phyloP scores from a whole-genome alignment of 2,113 vertebrate genomes.

The Spizaetus ornatus region DNA sequence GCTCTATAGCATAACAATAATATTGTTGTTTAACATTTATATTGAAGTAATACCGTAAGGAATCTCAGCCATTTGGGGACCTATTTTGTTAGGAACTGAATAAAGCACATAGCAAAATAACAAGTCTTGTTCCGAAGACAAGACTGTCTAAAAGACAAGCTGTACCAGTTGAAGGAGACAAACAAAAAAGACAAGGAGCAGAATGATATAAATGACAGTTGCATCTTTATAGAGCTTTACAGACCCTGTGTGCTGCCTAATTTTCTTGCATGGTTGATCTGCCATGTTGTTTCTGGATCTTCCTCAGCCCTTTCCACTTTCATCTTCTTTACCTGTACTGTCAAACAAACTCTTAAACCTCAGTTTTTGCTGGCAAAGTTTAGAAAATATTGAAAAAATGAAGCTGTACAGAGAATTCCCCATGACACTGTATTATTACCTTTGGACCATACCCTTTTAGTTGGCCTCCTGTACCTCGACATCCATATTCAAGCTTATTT shows the following conservation, averaged over 20 bases:
- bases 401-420: neutral
- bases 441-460: neutral
- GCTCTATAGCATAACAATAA: conserved; percentile 49
- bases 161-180: neutral
- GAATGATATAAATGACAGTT: neutral
- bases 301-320: neutral
- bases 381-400: neutral
- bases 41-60: conserved; percentile 13
- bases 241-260: neutral
- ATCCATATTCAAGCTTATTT: neutral
- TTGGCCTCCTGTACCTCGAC: neutral
- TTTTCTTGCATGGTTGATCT: neutral
- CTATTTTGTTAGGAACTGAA: neutral
- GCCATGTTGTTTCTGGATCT: neutral
- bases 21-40: conserved; percentile 64
- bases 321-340: neutral
- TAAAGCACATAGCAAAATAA: neutral
- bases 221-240: neutral
- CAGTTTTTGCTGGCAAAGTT: neutral
- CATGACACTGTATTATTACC: neutral
- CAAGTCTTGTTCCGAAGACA: neutral
- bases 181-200: neutral
- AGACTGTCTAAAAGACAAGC: neutral
- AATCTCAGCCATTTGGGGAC: neutral
- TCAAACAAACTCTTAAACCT: neutral